Evolutionary conservation across 2,888 invertebrate genomes (phyloP).

Genomic region (Diaperis boleti): DNA sequence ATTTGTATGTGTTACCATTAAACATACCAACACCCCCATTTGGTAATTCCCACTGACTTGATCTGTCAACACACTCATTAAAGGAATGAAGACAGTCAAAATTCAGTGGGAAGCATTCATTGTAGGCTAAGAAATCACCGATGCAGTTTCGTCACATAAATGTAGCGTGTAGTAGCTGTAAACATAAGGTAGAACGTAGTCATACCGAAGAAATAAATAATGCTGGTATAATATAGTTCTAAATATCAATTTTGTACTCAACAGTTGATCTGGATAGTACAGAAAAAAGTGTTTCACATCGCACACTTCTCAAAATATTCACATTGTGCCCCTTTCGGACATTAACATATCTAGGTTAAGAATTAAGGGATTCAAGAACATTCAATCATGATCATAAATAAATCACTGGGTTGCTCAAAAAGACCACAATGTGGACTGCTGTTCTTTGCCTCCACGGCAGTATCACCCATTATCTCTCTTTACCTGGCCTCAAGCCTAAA

Average conservation of each 20-base stretch:
- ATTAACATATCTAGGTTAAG: too few relatives aligned
- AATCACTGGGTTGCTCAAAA: too few relatives aligned
- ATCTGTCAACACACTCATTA: too few relatives aligned
- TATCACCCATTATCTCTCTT: too few relatives aligned
- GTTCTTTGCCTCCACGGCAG: too few relatives aligned
- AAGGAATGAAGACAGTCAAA: neutral
- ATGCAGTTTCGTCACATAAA: constrained; percentile 24
- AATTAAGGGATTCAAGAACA: too few relatives aligned
- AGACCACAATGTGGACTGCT: too few relatives aligned
- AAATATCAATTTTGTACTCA: neutral
- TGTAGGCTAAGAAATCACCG: constrained; percentile 33
- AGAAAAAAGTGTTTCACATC: too few relatives aligned
- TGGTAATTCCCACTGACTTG: neutral
- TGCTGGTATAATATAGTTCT: neutral
- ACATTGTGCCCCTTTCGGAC: too few relatives aligned
- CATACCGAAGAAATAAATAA: neutral
- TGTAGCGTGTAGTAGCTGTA: neutral
- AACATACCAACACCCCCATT: constrained; percentile 9
- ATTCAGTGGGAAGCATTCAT: constrained; percentile 1
- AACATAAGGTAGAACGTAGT: neutral
- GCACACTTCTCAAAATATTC: too few relatives aligned
- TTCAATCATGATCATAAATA: too few relatives aligned
- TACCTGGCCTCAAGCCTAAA: too few relatives aligned
- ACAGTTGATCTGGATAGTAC: neutral
- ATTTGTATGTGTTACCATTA: constrained; percentile 61